These are phyloP conservation scores for Eremophila alpestris DNA, from an alignment of 2,797 vertebrate genomes.

Conservation along the genomic window DNA sequence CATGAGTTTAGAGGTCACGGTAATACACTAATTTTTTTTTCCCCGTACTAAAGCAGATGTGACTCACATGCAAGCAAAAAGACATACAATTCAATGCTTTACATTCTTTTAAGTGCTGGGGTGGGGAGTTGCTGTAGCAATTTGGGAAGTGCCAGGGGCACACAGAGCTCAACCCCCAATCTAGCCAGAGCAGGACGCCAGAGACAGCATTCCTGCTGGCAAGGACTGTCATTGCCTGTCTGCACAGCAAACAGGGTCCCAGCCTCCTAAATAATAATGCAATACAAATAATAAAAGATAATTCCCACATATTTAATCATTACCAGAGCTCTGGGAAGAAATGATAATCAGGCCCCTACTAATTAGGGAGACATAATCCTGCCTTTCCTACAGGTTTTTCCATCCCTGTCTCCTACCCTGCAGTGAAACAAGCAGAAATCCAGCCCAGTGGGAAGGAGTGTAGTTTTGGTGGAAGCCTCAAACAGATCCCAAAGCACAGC, in stretches of 20 bases:
- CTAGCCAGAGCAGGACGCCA: neutral
- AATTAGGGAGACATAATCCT: constrained; percentile 33
- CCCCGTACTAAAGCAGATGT: neutral
- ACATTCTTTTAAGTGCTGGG: neutral
- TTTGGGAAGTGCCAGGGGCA: neutral
- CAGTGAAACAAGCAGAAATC: neutral
- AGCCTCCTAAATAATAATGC: neutral
- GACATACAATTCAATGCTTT: neutral
- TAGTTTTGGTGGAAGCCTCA: neutral
- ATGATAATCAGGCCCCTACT: neutral
- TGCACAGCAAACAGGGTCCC: neutral
- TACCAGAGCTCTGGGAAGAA: constrained; percentile 17
- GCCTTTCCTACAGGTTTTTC: constrained; percentile 9
- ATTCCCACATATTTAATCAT: constrained; percentile 33
- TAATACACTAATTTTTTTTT: neutral
- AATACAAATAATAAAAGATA: constrained; percentile 31
- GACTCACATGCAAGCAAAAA: neutral
- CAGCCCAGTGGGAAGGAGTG: neutral
- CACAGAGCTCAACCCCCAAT: neutral
- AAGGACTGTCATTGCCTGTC: neutral
- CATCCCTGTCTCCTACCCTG: neutral
- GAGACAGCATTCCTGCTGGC: neutral
- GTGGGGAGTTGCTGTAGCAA: neutral
- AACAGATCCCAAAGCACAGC: neutral
- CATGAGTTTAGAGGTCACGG: neutral